Percentiles rank a stretch among this genome's conserved stretches.
These are phyloP conservation scores for Luehdorfia chinensis DNA, from an alignment of 1,140 invertebrate species.

Conservation along the genomic window DNA sequence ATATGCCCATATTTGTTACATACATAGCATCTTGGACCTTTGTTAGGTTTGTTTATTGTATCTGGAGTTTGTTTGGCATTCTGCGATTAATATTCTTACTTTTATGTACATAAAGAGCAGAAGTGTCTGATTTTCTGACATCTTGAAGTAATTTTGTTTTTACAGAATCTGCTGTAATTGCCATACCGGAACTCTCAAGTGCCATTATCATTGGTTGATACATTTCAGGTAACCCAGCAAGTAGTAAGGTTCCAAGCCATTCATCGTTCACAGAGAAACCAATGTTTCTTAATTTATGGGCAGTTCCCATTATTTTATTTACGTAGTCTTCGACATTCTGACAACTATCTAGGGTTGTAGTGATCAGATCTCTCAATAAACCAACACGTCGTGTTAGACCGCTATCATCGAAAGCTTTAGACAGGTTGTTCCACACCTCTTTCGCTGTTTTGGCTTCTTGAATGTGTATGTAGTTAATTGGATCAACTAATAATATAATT, in stretches of 20 bases:
- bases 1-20: constrained; percentile 24
- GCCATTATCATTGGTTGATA: constrained; percentile 20
- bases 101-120: constrained; percentile 11
- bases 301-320: constrained; percentile 7
- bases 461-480: not conserved
- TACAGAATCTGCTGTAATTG: constrained; percentile 16
- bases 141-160: constrained; percentile 20
- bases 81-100: not conserved
- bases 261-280: constrained; percentile 10
- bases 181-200: constrained; percentile 18
- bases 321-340: constrained; percentile 8
- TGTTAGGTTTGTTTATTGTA: constrained; percentile 1
- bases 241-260: constrained; percentile 8
- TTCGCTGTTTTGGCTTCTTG: not conserved
- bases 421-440: not conserved
- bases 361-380: constrained; percentile 7
- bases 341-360: too few species aligned
- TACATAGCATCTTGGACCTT: constrained; percentile 21
- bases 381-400: not conserved
- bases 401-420: constrained; percentile 9
- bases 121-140: constrained; percentile 7
- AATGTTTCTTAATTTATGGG: too few species aligned
- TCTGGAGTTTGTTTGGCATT: constrained; percentile 8
- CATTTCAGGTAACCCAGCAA: constrained; percentile 12
- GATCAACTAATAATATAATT: not conserved